Percentiles rank a stretch among this genome's conserved stretches.
Evolutionary conservation across 2,113 vertebrate genomes (phyloP).

Genomic region (Strigops habroptila): DNA sequence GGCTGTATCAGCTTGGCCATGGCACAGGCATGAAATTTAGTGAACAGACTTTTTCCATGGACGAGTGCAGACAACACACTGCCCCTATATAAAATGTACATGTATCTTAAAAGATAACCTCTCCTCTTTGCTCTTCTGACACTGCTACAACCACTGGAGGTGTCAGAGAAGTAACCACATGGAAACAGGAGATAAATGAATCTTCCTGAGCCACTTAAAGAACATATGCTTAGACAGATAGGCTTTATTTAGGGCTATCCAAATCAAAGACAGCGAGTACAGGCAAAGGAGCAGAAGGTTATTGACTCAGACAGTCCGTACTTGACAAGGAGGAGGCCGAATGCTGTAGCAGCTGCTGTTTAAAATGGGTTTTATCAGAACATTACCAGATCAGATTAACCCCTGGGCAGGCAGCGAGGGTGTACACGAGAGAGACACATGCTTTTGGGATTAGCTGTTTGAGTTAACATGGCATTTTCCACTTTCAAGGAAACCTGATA

Average conservation of each 20-base stretch:
- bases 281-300: not conserved
- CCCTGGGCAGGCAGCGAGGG: accelerated
- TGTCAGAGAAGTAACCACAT: not conserved
- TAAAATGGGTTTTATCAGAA: not conserved
- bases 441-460: not conserved
- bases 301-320: not conserved
- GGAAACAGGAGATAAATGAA: not conserved
- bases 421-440: not conserved
- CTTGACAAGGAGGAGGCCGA: not conserved
- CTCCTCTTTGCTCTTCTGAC: not conserved
- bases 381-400: not conserved
- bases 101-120: not conserved
- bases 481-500: not conserved
- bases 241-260: not conserved
- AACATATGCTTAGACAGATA: not conserved
- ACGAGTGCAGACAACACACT: not conserved
- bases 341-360: not conserved
- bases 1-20: accelerated
- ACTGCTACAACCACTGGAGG: not conserved
- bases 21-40: not conserved
- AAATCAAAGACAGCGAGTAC: not conserved
- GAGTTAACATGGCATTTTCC: not conserved
- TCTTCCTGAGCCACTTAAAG: not conserved
- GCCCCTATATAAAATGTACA: not conserved
- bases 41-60: not conserved